phyloP scores from a whole-genome alignment of 2,113 vertebrate genomes.

The Copsychus sechellarum region DNA sequence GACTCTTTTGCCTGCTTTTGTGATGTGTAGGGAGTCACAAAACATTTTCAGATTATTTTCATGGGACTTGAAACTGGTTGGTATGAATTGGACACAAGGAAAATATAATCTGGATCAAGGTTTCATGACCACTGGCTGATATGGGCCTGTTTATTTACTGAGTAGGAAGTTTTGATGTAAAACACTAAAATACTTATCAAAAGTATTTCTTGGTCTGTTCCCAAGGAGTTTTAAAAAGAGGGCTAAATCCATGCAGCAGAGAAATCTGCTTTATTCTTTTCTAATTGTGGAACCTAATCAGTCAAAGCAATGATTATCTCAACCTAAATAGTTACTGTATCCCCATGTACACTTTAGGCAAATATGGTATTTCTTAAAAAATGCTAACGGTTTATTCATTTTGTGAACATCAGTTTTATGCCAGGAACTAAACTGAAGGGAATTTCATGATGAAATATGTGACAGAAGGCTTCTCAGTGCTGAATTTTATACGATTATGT shows the following conservation, averaged over 20 bases:
- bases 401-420: conserved; percentile 2
- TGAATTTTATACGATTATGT: conserved; percentile 17
- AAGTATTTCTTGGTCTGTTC: background rate
- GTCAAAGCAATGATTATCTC: background rate
- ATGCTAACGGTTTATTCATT: background rate
- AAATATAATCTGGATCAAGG: background rate
- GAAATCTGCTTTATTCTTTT: background rate
- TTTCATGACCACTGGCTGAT: background rate
- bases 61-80: background rate
- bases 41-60: background rate
- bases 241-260: background rate
- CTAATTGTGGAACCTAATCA: background rate
- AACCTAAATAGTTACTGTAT: background rate
- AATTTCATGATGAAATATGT: conserved; percentile 14
- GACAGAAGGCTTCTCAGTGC: conserved; percentile 16
- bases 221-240: background rate
- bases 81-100: background rate
- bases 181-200: background rate
- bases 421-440: conserved; percentile 21
- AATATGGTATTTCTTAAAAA: conserved; percentile 2
- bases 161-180: background rate
- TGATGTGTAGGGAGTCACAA: background rate
- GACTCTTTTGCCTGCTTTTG: background rate
- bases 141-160: background rate
- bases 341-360: background rate